Percentiles rank a stretch among this genome's conserved stretches.
Evolutionary conservation across 2,888 invertebrate species (phyloP).

Genomic region (Auanema sp.): DNA sequence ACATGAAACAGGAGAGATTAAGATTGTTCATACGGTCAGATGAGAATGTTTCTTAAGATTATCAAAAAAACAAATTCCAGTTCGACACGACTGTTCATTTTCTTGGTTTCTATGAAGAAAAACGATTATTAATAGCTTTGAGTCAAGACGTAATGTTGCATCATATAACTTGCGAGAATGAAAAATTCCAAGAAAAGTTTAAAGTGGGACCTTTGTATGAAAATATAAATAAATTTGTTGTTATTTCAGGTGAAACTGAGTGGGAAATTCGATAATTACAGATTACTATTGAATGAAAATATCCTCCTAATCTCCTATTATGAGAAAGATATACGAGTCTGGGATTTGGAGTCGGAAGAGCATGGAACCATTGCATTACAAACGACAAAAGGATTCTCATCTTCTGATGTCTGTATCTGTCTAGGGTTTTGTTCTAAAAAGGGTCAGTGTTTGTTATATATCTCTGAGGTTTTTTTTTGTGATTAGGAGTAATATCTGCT

Average conservation of each 20-base stretch:
- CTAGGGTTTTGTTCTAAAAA: constrained; percentile 1
- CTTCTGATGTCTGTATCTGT: constrained; percentile 9
- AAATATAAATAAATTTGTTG: not conserved
- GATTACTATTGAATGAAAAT: constrained; percentile 27
- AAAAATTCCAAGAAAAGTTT: constrained; percentile 13
- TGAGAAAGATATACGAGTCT: constrained; percentile 69
- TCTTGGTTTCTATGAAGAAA: constrained; percentile 14
- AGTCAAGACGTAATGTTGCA: constrained; percentile 9
- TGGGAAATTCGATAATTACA: constrained; percentile 67
- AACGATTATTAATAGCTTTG: constrained; percentile 9
- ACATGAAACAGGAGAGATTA: constrained; percentile 9
- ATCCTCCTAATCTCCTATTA: constrained; percentile 26
- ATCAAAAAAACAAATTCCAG: not conserved
- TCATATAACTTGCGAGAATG: constrained; percentile 7
- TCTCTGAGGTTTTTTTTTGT: not conserved
- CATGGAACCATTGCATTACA: constrained; percentile 76
- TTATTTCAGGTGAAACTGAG: constrained; percentile 76
- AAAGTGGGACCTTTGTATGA: not conserved
- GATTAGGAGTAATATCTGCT: constrained; percentile 54
- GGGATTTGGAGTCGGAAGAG: constrained; percentile 91
- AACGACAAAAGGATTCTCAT: constrained; percentile 12
- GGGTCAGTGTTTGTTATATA: not conserved
- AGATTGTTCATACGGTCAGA: not conserved
- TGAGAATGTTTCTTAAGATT: not conserved
- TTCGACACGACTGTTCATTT: constrained; percentile 7